Evolutionary conservation across 2,888 invertebrate species (phyloP).

Genomic region (Cephus runcator): DNA sequence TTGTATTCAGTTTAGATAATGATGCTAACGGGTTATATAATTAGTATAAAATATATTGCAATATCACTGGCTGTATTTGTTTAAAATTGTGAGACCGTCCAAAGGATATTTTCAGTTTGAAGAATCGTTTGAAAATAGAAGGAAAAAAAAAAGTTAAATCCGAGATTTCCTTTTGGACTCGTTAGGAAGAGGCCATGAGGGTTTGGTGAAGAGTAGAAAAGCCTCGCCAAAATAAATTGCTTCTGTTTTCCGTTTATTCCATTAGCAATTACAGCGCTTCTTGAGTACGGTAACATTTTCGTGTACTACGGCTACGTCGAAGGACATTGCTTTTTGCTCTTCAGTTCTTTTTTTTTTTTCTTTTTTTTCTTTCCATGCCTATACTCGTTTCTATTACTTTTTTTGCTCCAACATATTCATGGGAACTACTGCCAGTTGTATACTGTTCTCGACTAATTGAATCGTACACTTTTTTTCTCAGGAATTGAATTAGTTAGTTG

Average conservation of each 20-base stretch:
- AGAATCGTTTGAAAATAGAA: background rate
- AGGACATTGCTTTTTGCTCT: constrained; percentile 1
- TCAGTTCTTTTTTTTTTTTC: background rate
- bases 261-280: constrained; percentile 54
- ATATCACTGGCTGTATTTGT: background rate
- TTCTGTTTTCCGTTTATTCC: constrained; percentile 44
- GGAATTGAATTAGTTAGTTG: background rate
- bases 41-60: background rate
- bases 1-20: background rate
- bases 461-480: background rate
- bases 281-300: constrained; percentile 40
- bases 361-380: background rate
- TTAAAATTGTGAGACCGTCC: background rate
- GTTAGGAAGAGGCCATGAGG: constrained; percentile 45
- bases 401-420: background rate
- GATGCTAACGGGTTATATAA: background rate
- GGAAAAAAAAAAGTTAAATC: background rate
- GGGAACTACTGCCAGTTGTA: background rate
- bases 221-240: constrained; percentile 54
- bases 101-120: background rate
- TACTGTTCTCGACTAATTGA: background rate
- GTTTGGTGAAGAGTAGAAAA: constrained; percentile 47
- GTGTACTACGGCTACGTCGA: constrained; percentile 36
- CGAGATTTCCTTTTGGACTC: constrained; percentile 1
- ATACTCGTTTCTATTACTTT: background rate